Evolutionary conservation across 2,888 invertebrate genomes (phyloP), one percentile per base, ranked within the genome.

Genomic region (Aplocera efformata): DNA sequence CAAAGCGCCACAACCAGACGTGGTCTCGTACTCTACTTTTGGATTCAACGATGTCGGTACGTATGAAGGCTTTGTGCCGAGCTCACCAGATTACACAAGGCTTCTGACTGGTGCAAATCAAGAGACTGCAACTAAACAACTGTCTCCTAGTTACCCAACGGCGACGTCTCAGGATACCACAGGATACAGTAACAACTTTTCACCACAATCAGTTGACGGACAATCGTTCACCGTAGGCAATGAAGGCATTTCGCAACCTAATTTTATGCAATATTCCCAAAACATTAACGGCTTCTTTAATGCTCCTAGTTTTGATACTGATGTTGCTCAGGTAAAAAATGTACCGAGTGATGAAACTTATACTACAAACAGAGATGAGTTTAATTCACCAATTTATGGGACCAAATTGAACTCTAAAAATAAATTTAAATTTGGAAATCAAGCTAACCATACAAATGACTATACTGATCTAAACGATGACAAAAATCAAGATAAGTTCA

Each of bases 11-110:
- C 79, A 83, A 44, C 84, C 86, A 6, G 84, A 70, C 53, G 83
- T 88, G 5, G 76, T 86, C 6, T 79, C 86, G 1, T 86, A 86
- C 55, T 85, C 88, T 1, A 82, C 80, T 26, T 88, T 84, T 35
- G 88, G 86, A 32, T 83, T 85, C 51, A 84, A 85, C 30, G 85
- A 86, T 59, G 84, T 85, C 24, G 78, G 79, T 42, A 62, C 73
- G 13, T 79, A 80, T 52, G 78, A 83, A 49, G 85, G 83, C 1
- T 85, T 84, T 40, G 67, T 85, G 6, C 86, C 84, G 1, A 85
- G 74, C 39, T 84, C 85, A 1, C 81, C 84, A 20, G 86, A 86
- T 47, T 83, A 79, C 48, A 63, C 78, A 1, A 79, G 63, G 35
- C 77, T 72, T 31, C 51, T 79, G 24, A 79, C 61, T 32, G 64